A percentile compares a stretch with the other conserved stretches of the same genome.
phyloP scores from a whole-genome alignment of 2,797 vertebrate genomes.

The Poeciliopsis gracilis region DNA sequence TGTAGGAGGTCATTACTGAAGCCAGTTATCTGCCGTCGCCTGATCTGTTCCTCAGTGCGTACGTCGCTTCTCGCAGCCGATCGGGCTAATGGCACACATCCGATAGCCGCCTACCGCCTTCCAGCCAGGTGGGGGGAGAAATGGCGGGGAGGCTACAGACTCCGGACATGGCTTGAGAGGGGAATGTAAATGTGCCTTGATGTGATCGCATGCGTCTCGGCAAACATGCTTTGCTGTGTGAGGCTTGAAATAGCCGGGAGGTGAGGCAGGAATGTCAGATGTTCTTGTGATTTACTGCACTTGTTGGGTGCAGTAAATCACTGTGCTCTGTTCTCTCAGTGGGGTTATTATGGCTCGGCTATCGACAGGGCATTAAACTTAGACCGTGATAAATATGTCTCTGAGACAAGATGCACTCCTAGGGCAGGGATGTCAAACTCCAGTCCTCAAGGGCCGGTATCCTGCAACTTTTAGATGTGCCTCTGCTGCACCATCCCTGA shows the following conservation, averaged over 20 bases:
- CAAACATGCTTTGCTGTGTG: constrained; percentile 9
- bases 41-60: constrained; percentile 6
- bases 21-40: constrained; percentile 21
- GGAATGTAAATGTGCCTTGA: constrained; percentile 20
- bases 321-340: too few relatives aligned
- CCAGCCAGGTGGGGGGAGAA: not conserved
- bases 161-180: not conserved
- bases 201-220: not conserved
- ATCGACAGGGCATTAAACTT: constrained; percentile 35
- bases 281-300: constrained; percentile 33
- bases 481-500: too few relatives aligned
- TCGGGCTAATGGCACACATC: constrained; percentile 9
- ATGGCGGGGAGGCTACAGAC: not conserved
- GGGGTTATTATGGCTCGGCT: constrained; percentile 27
- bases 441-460: too few relatives aligned
- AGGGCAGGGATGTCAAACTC: constrained; percentile 2
- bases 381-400: constrained; percentile 26
- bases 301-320: constrained; percentile 1
- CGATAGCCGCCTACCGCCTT: constrained; percentile 8
- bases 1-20: constrained; percentile 18
- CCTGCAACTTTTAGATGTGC: too few relatives aligned
- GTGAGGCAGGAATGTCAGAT: constrained; percentile 5
- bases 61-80: constrained; percentile 22
- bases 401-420: constrained; percentile 4
- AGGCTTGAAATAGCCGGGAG: constrained; percentile 11